These are phyloP conservation scores for Drosophila nikananu DNA, from an alignment of 1,140 invertebrate genomes.

Conservation along the genomic window DNA sequence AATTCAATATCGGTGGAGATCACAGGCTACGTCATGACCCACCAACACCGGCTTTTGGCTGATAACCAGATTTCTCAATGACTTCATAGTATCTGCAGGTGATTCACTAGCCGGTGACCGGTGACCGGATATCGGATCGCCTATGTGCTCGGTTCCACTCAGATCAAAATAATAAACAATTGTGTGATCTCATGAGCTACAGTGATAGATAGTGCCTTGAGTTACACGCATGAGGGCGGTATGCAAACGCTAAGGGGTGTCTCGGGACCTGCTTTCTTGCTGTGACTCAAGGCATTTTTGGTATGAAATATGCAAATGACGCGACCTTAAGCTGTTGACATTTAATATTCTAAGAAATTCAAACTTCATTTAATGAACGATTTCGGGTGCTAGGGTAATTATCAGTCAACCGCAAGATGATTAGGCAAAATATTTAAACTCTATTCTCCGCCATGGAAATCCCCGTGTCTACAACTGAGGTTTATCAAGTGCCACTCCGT, in stretches of 20 bases:
- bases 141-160: constrained; percentile 35
- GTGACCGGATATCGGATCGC: constrained; percentile 11
- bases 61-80: constrained; percentile 50
- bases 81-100: constrained; percentile 50
- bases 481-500: not conserved
- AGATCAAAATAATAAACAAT: constrained; percentile 55
- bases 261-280: constrained; percentile 2
- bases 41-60: constrained; percentile 11
- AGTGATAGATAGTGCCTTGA: constrained; percentile 21
- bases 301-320: constrained; percentile 51
- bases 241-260: constrained; percentile 32
- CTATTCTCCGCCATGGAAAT: constrained; percentile 11
- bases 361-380: constrained; percentile 4
- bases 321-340: constrained; percentile 37
- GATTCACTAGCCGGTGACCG: constrained; percentile 60
- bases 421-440: constrained; percentile 1
- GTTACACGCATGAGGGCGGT: not conserved
- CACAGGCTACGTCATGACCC: constrained; percentile 50
- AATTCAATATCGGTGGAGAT: constrained; percentile 16
- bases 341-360: constrained; percentile 6
- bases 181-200: constrained; percentile 53
- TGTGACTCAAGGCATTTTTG: constrained; percentile 68
- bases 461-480: constrained; percentile 11
- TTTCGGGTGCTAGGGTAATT: constrained; percentile 23
- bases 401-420: constrained; percentile 41